Evolutionary conservation across 2,888 invertebrate species (phyloP).

Genomic region (Leptopterna dolabrata): DNA sequence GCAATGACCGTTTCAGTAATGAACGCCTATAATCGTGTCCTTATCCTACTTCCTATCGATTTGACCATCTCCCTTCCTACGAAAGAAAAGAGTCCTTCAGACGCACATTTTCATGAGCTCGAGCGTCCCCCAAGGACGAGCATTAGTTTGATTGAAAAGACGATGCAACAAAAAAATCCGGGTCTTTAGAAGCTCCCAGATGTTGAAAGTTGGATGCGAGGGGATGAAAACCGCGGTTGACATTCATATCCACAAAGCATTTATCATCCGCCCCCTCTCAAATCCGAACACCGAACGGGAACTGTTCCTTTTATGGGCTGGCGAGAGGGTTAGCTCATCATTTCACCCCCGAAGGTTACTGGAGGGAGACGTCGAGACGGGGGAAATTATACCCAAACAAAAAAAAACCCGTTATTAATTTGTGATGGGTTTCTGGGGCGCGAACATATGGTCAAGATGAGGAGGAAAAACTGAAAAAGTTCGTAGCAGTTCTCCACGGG

Average conservation of each 20-base stretch:
- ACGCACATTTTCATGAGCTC: background rate
- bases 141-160: constrained; percentile 5
- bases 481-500: background rate
- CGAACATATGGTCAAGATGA: constrained; percentile 10
- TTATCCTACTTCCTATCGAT: no score
- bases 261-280: constrained; percentile 38
- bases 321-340: constrained; percentile 29
- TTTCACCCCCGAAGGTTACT: background rate
- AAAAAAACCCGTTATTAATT: constrained; percentile 34
- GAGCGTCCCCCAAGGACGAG: background rate
- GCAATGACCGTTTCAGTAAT: no score
- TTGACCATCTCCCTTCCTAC: no score
- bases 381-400: background rate
- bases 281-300: constrained; percentile 30
- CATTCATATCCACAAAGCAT: constrained; percentile 46
- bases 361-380: background rate
- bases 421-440: background rate
- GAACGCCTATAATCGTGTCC: no score
- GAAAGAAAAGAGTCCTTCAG: no score
- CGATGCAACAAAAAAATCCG: background rate
- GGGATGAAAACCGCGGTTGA: constrained; percentile 34
- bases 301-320: constrained; percentile 24
- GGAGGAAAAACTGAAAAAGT: background rate
- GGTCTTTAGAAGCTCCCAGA: constrained; percentile 8
- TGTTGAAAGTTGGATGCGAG: constrained; percentile 7